Base-by-base conservation (phyloP, 2,113 vertebrate species). In the Strigops habroptila region DNA sequence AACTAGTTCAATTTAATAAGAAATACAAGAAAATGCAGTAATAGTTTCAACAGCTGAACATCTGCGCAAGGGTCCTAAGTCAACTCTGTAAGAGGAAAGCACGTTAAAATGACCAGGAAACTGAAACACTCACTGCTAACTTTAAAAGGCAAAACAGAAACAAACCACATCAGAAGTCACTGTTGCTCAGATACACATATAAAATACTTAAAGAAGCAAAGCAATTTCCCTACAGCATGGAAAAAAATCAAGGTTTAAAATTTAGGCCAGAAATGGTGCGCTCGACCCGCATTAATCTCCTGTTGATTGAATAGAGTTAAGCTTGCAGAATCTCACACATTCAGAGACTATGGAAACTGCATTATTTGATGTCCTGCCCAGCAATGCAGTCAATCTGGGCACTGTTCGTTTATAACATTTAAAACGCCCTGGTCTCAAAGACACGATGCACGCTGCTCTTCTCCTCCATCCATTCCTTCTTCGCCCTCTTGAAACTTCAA, bases 1-100 rank as follows among this genome's bases (percentile, higher is more conserved):
- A 86, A 63, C 21, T 55, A 80, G 35, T 6, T 64, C 69, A 64
- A 43, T 57, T 82, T 63, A 89, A 41, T 55, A 86, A 81, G 48
- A 81, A 88, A 82, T 62, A 80, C 6, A 62, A 92, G 86, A 88
- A 88, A 87, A 84, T 18, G 14, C 48, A 89, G 7, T 78, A 75
- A 62, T 43, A 88, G 67, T 82, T 89, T 93, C 92, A 74, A 76
- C 67, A 91, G 67, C 53, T 88, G 64, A 94, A 77, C 82, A 84
- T 65, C 44, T 73, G 53, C 52, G n/a, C 35, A 79, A 88, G 52
- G 43, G n/a, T 73, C 91, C 43, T 82, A 91, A 53, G 30, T 49
- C 43, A 86, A 19, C 4, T 71, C 33, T 41, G 8, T n/a, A 55
- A 90, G 41, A 81, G 31, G 57, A 82, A 93, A 73, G 37, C 67